Evolutionary conservation across 1,140 invertebrate species (phyloP).

Genomic region (Leptonema lineaticorne): DNA sequence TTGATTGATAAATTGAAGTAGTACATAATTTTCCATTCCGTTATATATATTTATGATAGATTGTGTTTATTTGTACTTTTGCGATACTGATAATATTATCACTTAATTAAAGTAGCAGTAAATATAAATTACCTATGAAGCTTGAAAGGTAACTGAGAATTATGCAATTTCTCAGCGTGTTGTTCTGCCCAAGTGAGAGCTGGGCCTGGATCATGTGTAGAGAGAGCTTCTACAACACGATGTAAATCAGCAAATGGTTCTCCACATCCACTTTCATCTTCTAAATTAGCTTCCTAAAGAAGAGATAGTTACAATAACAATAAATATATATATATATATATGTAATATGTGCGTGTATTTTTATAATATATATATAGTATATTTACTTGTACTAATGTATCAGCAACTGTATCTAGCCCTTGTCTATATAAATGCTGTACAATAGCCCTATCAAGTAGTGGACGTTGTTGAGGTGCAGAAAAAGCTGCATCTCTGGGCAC

Average conservation of each 20-base stretch:
- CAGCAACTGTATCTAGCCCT: conserved; percentile 87
- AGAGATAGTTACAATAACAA: background rate
- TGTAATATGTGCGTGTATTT: too few species aligned
- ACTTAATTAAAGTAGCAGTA: background rate
- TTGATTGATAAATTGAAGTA: too few species aligned
- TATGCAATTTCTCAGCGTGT: conserved; percentile 61
- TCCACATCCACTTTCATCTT: conserved; percentile 47
- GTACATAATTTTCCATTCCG: too few species aligned
- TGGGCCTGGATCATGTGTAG: conserved; percentile 67
- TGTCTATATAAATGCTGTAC: conserved; percentile 95
- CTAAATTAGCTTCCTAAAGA: conserved; percentile 36
- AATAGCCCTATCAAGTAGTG: conserved; percentile 90
- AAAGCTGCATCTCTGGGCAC: conserved; percentile 86
- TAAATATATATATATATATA: background rate
- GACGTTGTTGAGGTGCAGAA: conserved; percentile 72
- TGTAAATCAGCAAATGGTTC: conserved; percentile 52
- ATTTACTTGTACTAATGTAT: conserved; percentile 69
- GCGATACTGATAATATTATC: too few species aligned
- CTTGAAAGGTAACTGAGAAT: conserved; percentile 52
- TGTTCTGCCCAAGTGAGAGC: conserved; percentile 77
- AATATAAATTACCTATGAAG: conserved; percentile 48
- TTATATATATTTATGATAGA: too few species aligned
- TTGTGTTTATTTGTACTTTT: too few species aligned
- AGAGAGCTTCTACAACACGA: conserved; percentile 49
- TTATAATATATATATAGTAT: background rate